Evolutionary conservation across 2,113 vertebrate species (phyloP).

Genomic region (Fukomys damarensis): DNA sequence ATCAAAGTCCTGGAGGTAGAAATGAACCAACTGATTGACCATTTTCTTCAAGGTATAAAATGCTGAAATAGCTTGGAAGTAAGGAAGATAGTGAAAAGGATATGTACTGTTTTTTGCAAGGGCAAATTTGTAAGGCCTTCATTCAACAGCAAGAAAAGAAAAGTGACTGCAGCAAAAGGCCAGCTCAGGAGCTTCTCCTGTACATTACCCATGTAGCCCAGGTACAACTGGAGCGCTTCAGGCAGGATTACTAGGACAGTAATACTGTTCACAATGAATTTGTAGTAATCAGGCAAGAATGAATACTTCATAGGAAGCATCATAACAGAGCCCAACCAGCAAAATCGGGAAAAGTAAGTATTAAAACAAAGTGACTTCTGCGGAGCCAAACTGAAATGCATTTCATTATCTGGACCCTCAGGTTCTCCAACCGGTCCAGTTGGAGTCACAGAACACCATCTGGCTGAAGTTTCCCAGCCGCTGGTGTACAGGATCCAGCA

Average conservation of each 20-base stretch:
- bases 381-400: slow-evolving; percentile 92
- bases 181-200: slow-evolving; percentile 97
- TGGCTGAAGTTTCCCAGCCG: slow-evolving; percentile 91
- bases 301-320: slow-evolving; percentile 95
- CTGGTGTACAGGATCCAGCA: slow-evolving; percentile 88
- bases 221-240: slow-evolving; percentile 93
- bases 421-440: slow-evolving; percentile 69
- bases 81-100: slow-evolving; percentile 92
- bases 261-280: slow-evolving; percentile 94
- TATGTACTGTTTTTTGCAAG: slow-evolving; percentile 92
- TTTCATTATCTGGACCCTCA: slow-evolving; percentile 88
- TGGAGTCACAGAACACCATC: slow-evolving; percentile 89
- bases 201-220: slow-evolving; percentile 95
- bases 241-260: slow-evolving; percentile 93
- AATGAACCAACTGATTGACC: slow-evolving; percentile 92
- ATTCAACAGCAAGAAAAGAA: slow-evolving; percentile 94
- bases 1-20: slow-evolving; percentile 92
- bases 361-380: slow-evolving; percentile 98
- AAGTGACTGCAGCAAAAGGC: slow-evolving; percentile 93
- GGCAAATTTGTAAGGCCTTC: slow-evolving; percentile 91
- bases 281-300: slow-evolving; percentile 93
- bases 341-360: slow-evolving; percentile 94
- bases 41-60: slow-evolving; percentile 91
- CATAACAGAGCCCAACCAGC: slow-evolving; percentile 93
- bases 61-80: slow-evolving; percentile 91